Evolutionary conservation across 1,140 invertebrate species (phyloP).

Genomic region (Drosophila ironensis): DNA sequence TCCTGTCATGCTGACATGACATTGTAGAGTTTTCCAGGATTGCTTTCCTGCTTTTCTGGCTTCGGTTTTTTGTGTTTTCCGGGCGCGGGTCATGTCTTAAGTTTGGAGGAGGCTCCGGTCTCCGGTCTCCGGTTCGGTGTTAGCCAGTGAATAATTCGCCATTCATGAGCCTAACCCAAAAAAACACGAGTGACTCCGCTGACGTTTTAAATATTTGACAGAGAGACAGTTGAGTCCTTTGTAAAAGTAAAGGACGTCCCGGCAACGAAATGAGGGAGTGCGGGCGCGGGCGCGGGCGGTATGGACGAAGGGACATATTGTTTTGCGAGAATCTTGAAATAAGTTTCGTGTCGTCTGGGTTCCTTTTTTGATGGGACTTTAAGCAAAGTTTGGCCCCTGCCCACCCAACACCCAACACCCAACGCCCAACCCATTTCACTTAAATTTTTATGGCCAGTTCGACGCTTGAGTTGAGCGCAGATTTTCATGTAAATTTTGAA

Average conservation of each 20-base stretch:
- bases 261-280: too few species aligned
- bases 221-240: conserved; percentile 5
- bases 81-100: too few species aligned
- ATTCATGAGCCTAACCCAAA: conserved; percentile 39
- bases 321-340: conserved; percentile 20
- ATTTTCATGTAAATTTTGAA: conserved; percentile 53
- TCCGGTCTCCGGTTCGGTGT: background rate
- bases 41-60: background rate
- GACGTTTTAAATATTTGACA: conserved; percentile 69
- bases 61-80: background rate
- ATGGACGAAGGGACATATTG: conserved; percentile 55
- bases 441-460: background rate
- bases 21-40: conserved; percentile 3
- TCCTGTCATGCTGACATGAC: conserved; percentile 33
- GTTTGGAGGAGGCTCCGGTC: too few species aligned
- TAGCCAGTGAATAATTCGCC: conserved; percentile 44
- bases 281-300: too few species aligned
- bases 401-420: conserved; percentile 10
- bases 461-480: background rate
- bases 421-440: too few species aligned
- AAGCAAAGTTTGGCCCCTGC: conserved; percentile 26
- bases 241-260: background rate
- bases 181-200: conserved; percentile 20
- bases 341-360: conserved; percentile 12
- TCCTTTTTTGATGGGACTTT: conserved; percentile 39